A percentile compares a stretch with the other conserved stretches of the same genome.
These are phyloP conservation scores for Meganola albula DNA, from an alignment of 2,888 invertebrate genomes.

Conservation along the genomic window DNA sequence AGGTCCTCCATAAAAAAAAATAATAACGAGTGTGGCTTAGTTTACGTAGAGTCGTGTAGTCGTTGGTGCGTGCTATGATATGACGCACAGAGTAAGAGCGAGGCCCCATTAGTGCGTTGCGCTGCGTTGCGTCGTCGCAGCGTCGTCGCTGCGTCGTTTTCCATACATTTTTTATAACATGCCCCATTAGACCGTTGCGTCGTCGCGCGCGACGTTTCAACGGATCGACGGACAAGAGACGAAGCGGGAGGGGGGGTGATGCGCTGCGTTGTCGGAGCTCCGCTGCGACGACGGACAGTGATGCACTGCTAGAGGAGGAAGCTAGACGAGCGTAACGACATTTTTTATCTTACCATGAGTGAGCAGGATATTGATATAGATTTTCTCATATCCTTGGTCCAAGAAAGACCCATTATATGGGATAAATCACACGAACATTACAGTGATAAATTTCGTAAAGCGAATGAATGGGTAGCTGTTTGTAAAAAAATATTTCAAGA, in stretches of 20 bases:
- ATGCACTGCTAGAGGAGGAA: conserved; percentile 15
- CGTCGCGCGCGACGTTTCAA: conserved; percentile 15
- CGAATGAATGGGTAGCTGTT: conserved; percentile 21
- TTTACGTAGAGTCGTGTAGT: no score
- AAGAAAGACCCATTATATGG: conserved; percentile 19
- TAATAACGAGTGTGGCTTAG: no score
- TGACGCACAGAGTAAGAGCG: conserved; percentile 12
- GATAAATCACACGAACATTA: conserved; percentile 18
- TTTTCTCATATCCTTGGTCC: conserved; percentile 24
- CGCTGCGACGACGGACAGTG: conserved; percentile 16
- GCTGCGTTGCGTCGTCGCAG: conserved; percentile 3
- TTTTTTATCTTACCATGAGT: conserved; percentile 23
- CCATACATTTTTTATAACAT: conserved; percentile 18
- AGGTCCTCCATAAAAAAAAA: no score
- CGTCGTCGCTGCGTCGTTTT: conserved; percentile 11
- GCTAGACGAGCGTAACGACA: conserved; percentile 18
- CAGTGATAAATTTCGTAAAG: conserved; percentile 19
- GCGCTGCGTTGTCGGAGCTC: conserved; percentile 15
- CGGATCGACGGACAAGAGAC: conserved; percentile 14
- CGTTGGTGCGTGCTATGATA: no score
- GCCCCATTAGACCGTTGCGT: conserved; percentile 15
- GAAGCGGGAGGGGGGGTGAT: conserved; percentile 14
- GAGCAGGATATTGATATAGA: conserved; percentile 26
- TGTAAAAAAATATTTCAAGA: conserved; percentile 17
- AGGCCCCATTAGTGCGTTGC: neutral